Conservation (phyloP, 2,888 invertebrate genomes). For the Cephus sareptanus region DNA sequence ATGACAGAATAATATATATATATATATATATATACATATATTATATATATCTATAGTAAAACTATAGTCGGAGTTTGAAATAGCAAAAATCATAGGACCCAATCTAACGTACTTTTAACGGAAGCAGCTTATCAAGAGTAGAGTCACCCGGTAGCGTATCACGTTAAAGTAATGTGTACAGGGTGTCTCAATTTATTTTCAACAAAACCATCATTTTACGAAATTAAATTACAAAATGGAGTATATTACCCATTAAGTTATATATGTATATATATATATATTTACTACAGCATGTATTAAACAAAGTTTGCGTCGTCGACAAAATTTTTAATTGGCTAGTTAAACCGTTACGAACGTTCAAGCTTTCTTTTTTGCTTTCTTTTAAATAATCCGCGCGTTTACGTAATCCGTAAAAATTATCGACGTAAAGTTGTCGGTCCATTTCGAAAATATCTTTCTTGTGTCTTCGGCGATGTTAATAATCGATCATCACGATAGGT, state of each 20-base stretch:
- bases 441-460: not conserved
- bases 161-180: not conserved
- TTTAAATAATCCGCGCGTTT: not conserved
- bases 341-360: not conserved
- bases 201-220: not conserved
- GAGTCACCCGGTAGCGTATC: not conserved
- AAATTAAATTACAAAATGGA: not conserved
- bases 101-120: not conserved
- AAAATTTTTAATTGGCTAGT: not conserved
- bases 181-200: not conserved
- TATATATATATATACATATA: not conserved
- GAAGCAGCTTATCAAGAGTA: not conserved
- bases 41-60: not conserved
- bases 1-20: not conserved
- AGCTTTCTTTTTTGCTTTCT: not conserved
- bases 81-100: not conserved
- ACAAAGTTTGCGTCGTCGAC: not conserved
- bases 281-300: not conserved
- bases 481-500: not conserved
- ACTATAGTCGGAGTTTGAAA: not conserved
- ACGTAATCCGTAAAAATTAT: not conserved
- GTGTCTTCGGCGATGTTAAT: not conserved
- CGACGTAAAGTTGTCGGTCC: not conserved
- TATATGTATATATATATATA: no score
- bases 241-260: not conserved